These are phyloP conservation scores for Batillaria attramentaria DNA, from an alignment of 1,140 invertebrate genomes.

Conservation along the genomic window DNA sequence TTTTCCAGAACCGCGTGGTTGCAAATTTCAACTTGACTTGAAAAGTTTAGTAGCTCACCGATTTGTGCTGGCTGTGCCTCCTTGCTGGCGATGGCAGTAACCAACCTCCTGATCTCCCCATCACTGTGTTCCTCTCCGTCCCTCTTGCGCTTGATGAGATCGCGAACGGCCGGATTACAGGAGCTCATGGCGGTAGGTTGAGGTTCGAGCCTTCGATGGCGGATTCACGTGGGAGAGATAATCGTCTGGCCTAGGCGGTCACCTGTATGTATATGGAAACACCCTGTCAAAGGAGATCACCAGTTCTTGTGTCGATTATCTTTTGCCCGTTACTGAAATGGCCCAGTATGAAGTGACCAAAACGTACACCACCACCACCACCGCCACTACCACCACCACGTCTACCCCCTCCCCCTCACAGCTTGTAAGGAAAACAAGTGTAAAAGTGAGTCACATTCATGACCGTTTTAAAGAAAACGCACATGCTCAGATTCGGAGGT, in stretches of 20 bases:
- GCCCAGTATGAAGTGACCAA: too few relatives aligned
- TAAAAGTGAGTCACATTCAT: neutral
- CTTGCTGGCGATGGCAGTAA: conserved; percentile 59
- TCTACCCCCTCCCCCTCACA: too few relatives aligned
- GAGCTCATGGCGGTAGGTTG: neutral
- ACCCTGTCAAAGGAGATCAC: neutral
- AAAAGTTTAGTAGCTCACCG: conserved; percentile 60
- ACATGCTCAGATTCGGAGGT: too few relatives aligned
- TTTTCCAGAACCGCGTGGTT: neutral
- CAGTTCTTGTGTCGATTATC: too few relatives aligned
- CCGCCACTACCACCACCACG: neutral
- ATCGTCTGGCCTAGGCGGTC: neutral
- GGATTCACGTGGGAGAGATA: neutral
- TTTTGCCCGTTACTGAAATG: neutral
- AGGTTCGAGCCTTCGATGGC: neutral
- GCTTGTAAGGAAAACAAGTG: too few relatives aligned
- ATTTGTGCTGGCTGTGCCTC: conserved; percentile 69
- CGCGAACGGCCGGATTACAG: conserved; percentile 23
- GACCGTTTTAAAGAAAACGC: too few relatives aligned
- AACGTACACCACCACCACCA: neutral
- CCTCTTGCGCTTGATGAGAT: conserved; percentile 70
- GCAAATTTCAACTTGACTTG: neutral
- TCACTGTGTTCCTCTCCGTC: conserved; percentile 65
- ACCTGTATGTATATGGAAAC: neutral
- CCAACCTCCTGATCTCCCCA: conserved; percentile 71